phyloP scores from a whole-genome alignment of 1,140 invertebrate genomes.

The Apis laboriosa region DNA sequence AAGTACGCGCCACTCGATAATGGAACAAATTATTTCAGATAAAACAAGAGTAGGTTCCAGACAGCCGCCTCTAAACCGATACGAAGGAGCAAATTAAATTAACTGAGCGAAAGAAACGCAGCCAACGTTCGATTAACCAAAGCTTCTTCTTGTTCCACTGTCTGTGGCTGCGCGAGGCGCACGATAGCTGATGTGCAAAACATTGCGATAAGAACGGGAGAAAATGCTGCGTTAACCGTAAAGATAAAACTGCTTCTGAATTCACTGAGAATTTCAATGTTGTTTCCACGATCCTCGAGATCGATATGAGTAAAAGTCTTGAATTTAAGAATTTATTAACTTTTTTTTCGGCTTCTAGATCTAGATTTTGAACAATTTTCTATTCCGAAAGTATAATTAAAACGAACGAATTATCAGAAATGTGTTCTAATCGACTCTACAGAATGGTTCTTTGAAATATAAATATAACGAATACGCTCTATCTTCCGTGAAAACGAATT shows the following conservation, averaged over 20 bases:
- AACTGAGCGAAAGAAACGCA: neutral
- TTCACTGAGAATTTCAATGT: neutral
- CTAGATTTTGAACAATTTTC: no score
- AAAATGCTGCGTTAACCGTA: neutral
- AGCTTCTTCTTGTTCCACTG: neutral
- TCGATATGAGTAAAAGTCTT: neutral
- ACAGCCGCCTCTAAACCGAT: neutral
- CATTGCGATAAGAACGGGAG: conserved; percentile 8
- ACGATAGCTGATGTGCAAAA: conserved; percentile 19
- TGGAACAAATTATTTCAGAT: conserved; percentile 48
- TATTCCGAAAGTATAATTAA: no score
- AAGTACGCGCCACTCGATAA: conserved; percentile 23
- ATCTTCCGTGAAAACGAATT: no score
- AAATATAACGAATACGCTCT: no score
- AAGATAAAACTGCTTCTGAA: conserved; percentile 11
- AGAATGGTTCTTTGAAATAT: no score
- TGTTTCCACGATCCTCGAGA: neutral
- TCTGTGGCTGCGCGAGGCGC: neutral
- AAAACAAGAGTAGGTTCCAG: neutral
- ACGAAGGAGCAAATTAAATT: conserved; percentile 23
- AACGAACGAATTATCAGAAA: no score
- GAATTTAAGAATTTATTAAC: neutral
- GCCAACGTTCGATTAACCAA: neutral
- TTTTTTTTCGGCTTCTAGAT: neutral
- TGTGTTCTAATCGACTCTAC: no score